phyloP scores from a whole-genome alignment of 2,888 invertebrate genomes.

The Drosophila testacea region DNA sequence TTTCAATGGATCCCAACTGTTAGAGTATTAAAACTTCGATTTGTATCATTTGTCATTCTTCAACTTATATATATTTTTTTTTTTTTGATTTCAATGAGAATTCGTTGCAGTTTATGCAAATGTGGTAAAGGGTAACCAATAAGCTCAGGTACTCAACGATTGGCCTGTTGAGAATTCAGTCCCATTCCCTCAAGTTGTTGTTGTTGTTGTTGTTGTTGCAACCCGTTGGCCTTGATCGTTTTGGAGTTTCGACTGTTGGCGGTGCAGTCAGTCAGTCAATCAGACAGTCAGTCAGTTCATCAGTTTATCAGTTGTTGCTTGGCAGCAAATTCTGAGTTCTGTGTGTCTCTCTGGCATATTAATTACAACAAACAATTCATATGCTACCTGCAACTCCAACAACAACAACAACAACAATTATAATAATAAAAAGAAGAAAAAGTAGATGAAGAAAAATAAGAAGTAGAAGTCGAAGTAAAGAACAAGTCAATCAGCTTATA shows the following conservation, averaged over 20 bases:
- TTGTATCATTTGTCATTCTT: background rate
- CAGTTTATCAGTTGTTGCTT: constrained; percentile 10
- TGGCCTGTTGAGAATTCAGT: constrained; percentile 8
- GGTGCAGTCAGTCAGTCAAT: constrained; percentile 18
- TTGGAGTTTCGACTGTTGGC: constrained; percentile 2
- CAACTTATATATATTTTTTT: background rate
- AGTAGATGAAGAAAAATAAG: background rate
- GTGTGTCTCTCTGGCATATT: constrained; percentile 42
- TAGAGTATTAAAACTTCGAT: background rate
- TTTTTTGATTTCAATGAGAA: constrained; percentile 13
- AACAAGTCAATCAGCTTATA: constrained; percentile 7
- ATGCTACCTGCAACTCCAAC: background rate
- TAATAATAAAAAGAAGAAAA: background rate
- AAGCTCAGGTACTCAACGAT: constrained; percentile 20
- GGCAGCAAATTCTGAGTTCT: constrained; percentile 4
- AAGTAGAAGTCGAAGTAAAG: background rate
- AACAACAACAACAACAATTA: background rate
- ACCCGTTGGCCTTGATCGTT: constrained; percentile 47
- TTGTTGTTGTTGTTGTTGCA: constrained; percentile 7
- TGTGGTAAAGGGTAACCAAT: constrained; percentile 28
- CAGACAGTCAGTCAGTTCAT: constrained; percentile 11
- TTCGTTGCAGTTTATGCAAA: constrained; percentile 45
- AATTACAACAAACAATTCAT: constrained; percentile 30
- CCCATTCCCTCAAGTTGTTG: background rate
- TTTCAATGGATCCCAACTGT: background rate